Evolutionary conservation across 2,888 invertebrate genomes (phyloP).

Genomic region (Eupithecia inturbata): DNA sequence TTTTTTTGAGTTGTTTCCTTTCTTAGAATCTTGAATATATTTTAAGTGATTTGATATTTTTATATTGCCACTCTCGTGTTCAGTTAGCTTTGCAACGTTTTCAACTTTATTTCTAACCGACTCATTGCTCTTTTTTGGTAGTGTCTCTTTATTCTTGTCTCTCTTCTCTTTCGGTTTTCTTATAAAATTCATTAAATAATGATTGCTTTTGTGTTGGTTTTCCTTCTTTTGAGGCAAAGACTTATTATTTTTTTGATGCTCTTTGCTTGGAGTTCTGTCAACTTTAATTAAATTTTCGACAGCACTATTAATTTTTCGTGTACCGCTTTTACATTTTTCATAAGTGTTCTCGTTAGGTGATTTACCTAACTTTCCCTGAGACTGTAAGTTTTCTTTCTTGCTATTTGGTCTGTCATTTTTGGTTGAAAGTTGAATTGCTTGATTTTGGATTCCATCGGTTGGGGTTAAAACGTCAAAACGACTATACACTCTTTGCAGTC

Average conservation of each 20-base stretch:
- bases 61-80: neutral
- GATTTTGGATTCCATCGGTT: neutral
- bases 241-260: neutral
- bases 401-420: neutral
- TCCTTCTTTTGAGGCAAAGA: neutral
- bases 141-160: neutral
- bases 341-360: neutral
- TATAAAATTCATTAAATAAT: neutral
- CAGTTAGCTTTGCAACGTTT: neutral
- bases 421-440: neutral
- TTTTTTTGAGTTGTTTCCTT: neutral
- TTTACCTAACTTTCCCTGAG: neutral
- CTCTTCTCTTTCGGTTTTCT: neutral
- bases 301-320: neutral
- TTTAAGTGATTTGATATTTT: neutral
- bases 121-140: neutral
- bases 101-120: neutral
- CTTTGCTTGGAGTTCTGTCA: neutral
- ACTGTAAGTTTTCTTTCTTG: neutral
- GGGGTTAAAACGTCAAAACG: neutral
- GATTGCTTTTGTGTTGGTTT: neutral
- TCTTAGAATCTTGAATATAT: neutral
- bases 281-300: neutral
- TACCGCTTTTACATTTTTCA: neutral
- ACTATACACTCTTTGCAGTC: neutral